Percentiles rank a stretch among this genome's conserved stretches.
Conservation (phyloP, 1,140 invertebrate genomes). For the Drosophila pallidifrons region DNA sequence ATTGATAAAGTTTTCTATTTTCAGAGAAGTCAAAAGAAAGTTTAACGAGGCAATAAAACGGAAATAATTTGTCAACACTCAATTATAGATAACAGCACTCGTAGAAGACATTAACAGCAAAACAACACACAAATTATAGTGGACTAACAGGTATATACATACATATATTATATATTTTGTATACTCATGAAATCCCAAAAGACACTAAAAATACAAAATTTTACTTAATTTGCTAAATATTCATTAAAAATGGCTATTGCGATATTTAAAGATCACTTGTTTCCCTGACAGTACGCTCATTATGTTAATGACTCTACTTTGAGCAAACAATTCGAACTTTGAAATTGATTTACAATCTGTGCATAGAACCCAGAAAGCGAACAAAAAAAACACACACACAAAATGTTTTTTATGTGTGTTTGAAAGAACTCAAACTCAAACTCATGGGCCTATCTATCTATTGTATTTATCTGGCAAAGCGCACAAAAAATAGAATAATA, state of each 20-base stretch:
- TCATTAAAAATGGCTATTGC: not conserved
- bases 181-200: too few species aligned
- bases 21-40: too few species aligned
- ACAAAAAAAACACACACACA: conserved; percentile 12
- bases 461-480: conserved; percentile 44
- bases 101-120: too few species aligned
- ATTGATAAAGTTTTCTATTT: too few species aligned
- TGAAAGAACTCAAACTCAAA: conserved; percentile 2
- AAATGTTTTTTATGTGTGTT: not conserved
- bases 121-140: too few species aligned
- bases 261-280: not conserved
- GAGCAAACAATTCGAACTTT: conserved; percentile 1
- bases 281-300: not conserved
- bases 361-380: not conserved
- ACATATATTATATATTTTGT: too few species aligned
- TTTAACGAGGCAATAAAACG: too few species aligned
- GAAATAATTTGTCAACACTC: too few species aligned
- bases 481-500: conserved; percentile 13
- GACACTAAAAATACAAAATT: not conserved
- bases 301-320: not conserved
- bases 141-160: too few species aligned
- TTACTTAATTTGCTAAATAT: not conserved
- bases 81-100: too few species aligned
- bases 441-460: conserved; percentile 35
- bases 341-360: conserved; percentile 41